Evolutionary conservation across 2,888 invertebrate species (phyloP), one percentile per base, ranked within the genome.

Genomic region (Cecidostiba fungosa): DNA sequence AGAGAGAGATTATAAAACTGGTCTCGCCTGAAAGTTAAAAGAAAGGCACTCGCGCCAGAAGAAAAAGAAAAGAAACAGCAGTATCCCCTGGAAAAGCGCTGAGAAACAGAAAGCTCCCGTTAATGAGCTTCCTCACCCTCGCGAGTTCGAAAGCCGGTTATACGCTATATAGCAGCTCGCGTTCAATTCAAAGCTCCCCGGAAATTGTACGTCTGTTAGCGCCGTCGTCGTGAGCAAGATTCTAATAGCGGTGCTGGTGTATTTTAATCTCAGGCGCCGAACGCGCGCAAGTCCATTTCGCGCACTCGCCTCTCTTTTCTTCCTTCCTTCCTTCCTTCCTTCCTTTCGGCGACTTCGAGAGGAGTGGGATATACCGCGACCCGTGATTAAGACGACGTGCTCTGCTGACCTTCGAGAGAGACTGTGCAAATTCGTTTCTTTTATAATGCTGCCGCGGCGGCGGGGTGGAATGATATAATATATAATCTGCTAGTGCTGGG

Each of bases 51-150:
- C 59, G 32, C 59, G 32, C 47, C 29, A 69, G n/a, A 47, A 62
- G 69, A 26, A 47, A 73, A 26, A 14, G 43, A 62, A 16, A 69
- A 62, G 66, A 78, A 54, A 32, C 16, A 23, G 54, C 19, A 39
- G 19, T 36, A n/a, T n/a, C 50, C 54, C 36, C 14, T 39, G 74
- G 39, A 74, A 69, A 73, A 76, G 54, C 39, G 36, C 72, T 89
- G 89, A 88, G 90, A 89, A 90, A 89, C 89, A 90, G 90, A 92
- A 93, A 92, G 92, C 92, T 91, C 90, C 88, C 89, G 92, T 91
- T 93, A 93, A 92, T 93, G 92, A 93, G 93, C 93, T 92, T 92
- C 91, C 92, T 93, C 92, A 91, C 91, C 90, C 92, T 91, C 90
- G 89, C 89, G 90, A 89, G 89, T 91, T 91, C 89, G 88, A 90